These are phyloP conservation scores for Stigmatopora argus DNA, from an alignment of 2,113 vertebrate species.

Conservation along the genomic window DNA sequence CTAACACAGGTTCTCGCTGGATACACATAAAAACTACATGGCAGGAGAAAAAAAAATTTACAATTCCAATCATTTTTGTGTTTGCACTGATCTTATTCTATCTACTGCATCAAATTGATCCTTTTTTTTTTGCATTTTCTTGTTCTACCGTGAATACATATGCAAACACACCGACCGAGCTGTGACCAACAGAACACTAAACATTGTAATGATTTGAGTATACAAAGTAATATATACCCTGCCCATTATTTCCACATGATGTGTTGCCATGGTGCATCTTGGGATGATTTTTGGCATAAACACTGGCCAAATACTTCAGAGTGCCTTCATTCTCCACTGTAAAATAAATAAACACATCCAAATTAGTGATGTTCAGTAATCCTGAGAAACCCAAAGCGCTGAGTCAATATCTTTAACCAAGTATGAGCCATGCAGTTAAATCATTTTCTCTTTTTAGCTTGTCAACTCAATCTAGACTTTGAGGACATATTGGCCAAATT, in stretches of 20 bases:
- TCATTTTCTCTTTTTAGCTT: background rate
- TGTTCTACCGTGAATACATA: background rate
- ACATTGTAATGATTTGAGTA: no score
- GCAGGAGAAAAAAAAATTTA: no score
- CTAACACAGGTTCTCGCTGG: no score
- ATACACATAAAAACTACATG: no score
- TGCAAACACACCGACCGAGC: background rate
- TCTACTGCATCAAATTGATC: no score
- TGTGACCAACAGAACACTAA: background rate
- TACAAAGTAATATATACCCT: conserved; percentile 67
- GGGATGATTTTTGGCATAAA: conserved; percentile 91
- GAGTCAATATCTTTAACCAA: background rate
- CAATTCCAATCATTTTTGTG: no score
- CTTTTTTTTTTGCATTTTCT: no score
- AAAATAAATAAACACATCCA: conserved; percentile 8
- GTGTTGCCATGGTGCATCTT: conserved; percentile 86
- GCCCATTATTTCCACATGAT: conserved; percentile 82
- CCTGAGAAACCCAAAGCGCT: background rate
- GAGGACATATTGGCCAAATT: conserved; percentile 2
- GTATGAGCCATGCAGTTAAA: background rate
- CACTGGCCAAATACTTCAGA: conserved; percentile 84
- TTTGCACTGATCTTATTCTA: no score
- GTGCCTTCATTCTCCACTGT: conserved; percentile 90
- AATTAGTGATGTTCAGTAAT: background rate
- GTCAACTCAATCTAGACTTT: conserved; percentile 3